Evolutionary conservation across 2,888 invertebrate genomes (phyloP).

Genomic region (Pseudococcus viburni): DNA sequence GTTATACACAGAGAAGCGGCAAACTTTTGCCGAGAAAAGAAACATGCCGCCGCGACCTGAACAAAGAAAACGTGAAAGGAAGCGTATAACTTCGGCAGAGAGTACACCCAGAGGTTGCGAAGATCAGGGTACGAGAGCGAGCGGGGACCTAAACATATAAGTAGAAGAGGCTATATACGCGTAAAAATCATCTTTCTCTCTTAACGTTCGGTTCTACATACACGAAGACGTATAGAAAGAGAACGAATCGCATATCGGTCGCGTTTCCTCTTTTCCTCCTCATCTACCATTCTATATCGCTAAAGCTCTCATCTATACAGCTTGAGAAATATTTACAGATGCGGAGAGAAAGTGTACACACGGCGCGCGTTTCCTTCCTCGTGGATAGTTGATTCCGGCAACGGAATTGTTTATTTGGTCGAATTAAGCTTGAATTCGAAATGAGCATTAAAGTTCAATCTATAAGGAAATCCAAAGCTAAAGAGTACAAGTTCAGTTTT

Average conservation of each 20-base stretch:
- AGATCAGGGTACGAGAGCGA: too few species aligned
- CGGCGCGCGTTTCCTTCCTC: constrained; percentile 47
- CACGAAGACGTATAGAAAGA: background rate
- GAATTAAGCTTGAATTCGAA: constrained; percentile 62
- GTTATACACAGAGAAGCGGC: background rate
- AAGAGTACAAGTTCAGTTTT: constrained; percentile 16
- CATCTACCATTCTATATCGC: background rate
- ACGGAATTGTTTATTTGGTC: constrained; percentile 62
- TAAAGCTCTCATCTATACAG: background rate
- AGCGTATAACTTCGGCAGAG: background rate
- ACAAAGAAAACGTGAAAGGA: constrained; percentile 46
- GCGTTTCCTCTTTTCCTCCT: background rate
- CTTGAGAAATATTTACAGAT: constrained; percentile 45
- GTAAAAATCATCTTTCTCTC: constrained; percentile 19
- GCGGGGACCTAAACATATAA: background rate
- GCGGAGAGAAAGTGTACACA: constrained; percentile 27
- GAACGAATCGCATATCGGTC: background rate
- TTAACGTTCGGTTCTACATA: too few species aligned
- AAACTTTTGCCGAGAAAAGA: constrained; percentile 33
- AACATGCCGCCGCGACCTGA: background rate
- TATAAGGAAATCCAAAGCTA: constrained; percentile 45
- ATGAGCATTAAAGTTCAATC: constrained; percentile 62
- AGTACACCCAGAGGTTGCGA: background rate
- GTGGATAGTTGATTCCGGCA: constrained; percentile 59
- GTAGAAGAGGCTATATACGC: constrained; percentile 11